A percentile compares a stretch with the other conserved stretches of the same genome.
These are phyloP conservation scores for Lepus oiostolus DNA, from an alignment of 2,797 vertebrate species.

Conservation along the genomic window DNA sequence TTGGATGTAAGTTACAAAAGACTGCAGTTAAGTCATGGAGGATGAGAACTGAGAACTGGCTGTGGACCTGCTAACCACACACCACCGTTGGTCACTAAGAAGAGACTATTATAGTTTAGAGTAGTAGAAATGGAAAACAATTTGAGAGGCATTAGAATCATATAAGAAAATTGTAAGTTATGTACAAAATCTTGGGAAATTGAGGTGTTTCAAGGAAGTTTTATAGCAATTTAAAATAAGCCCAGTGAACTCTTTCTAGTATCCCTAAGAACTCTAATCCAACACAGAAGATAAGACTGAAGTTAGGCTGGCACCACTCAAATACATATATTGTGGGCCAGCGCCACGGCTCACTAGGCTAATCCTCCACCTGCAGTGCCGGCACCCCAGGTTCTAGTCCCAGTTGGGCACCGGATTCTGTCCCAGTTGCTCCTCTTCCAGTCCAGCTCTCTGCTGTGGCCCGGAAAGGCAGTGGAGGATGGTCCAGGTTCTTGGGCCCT, in stretches of 20 bases:
- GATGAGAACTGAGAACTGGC: not conserved
- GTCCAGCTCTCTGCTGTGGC: too few species aligned
- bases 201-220: constrained; percentile 15
- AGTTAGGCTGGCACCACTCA: not conserved
- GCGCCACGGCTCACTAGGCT: too few species aligned
- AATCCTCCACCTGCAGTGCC: too few species aligned
- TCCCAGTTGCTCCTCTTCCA: too few species aligned
- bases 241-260: not conserved
- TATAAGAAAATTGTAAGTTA: constrained; percentile 4
- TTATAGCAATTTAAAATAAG: constrained; percentile 23
- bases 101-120: not conserved
- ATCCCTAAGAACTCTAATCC: not conserved
- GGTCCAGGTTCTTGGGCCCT: too few species aligned
- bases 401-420: too few species aligned
- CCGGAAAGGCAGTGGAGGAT: too few species aligned
- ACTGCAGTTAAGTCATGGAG: not conserved
- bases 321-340: too few species aligned
- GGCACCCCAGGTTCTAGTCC: too few species aligned
- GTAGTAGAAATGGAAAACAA: constrained; percentile 2
- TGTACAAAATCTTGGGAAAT: constrained; percentile 21
- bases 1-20: not conserved
- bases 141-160: not conserved
- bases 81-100: not conserved
- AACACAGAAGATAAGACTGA: not conserved
- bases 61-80: not conserved